Conservation (phyloP, 2,113 vertebrate species). For the Chaetodon trifascialis region DNA sequence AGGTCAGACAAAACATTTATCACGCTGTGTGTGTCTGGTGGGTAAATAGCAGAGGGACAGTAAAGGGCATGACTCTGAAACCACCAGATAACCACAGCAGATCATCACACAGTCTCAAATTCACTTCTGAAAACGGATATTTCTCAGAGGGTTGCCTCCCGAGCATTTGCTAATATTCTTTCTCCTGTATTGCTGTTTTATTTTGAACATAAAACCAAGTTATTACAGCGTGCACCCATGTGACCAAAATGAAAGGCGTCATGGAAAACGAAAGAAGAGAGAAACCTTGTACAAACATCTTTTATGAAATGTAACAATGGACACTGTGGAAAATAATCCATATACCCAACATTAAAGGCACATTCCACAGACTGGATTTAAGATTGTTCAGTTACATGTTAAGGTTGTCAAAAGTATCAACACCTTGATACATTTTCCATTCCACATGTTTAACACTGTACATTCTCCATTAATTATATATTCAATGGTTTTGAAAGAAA, state of each 20-base stretch:
- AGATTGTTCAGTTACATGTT: too few species aligned
- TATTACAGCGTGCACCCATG: conserved; percentile 53
- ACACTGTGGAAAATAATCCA: neutral
- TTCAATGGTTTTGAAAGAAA: too few species aligned
- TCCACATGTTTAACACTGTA: neutral
- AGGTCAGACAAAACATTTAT: conserved; percentile 83
- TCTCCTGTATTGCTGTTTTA: conserved; percentile 71
- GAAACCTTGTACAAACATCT: conserved; percentile 4
- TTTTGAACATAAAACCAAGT: conserved; percentile 73
- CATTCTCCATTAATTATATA: too few species aligned
- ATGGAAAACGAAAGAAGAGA: conserved; percentile 12
- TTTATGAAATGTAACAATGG: neutral
- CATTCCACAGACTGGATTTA: neutral
- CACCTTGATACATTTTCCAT: too few species aligned
- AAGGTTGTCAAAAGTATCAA: too few species aligned
- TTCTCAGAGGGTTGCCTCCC: conserved; percentile 71
- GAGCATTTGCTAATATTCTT: conserved; percentile 71
- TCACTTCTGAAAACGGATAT: conserved; percentile 73
- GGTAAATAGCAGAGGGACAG: conserved; percentile 82
- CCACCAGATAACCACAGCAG: conserved; percentile 77
- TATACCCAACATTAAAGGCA: neutral
- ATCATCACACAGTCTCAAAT: conserved; percentile 76
- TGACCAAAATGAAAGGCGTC: conserved; percentile 54
- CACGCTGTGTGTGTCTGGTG: conserved; percentile 80
- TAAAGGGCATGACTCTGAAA: conserved; percentile 82